Evolutionary conservation across 2,888 invertebrate genomes (phyloP), one percentile per base, ranked within the genome.

Genomic region (Melipona bicolor): DNA sequence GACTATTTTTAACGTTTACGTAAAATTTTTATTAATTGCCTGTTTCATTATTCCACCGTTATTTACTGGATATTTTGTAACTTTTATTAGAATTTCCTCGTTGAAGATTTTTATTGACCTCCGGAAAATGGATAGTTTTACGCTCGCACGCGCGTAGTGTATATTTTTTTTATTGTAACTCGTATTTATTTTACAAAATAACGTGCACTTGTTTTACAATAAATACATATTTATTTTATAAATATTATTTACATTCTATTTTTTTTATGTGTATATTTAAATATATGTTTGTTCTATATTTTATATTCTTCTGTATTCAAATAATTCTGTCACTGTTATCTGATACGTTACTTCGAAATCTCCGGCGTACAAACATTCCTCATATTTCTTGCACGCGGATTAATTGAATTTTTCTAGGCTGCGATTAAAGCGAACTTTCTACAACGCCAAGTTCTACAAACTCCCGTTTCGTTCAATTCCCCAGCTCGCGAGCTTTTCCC

Each of bases 391-490:
- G n/a, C 24, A n/a, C 36, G 19, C 21, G 43, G 13, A 64, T 52
- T 73, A 64, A 73, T n/a, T 73, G 59, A 68, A 49, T 68, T 68
- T 68, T 62, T 64, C n/a, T 74, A 52, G 4, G 19, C n/a, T 32
- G 36, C 52, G 65, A 74, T 54, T 36, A 43, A 67, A 67, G 13
- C 13, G 32, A 76, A 69, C 32, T 76, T 61, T 32, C 69, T 43
- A 61, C 17, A 61, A 49, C 56, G 43, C 15, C 4, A 65, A 43
- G 24, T 76, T 68, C 59, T 19, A 21, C 59, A 1, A 73, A 50
- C 67, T 67, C 21, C n/a, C 27, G 24, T 56, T 54, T 24, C 21
- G 50, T 50, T 50, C 49, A 36, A 70, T 62, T 62, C 52, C 52
- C 24, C 11, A 27, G 64, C 43, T 56, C 54, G 27, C 17, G n/a